These are phyloP conservation scores for Geococcyx californianus DNA, from an alignment of 2,113 vertebrate species.

Conservation along the genomic window DNA sequence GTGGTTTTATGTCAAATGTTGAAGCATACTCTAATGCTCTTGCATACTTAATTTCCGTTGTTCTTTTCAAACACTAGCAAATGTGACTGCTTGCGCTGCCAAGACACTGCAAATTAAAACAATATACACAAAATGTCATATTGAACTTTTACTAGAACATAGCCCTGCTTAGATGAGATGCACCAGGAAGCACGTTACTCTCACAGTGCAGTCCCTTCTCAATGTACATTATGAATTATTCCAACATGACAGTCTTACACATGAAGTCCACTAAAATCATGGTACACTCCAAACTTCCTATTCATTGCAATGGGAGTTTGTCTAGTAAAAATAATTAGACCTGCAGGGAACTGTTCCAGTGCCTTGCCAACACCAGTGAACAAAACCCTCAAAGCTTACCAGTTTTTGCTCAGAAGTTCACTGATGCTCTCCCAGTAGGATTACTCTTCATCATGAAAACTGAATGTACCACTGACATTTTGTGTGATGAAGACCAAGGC, in stretches of 20 bases:
- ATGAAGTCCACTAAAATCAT: not conserved
- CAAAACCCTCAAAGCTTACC: conserved; percentile 60
- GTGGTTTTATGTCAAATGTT: conserved; percentile 20
- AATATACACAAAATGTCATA: not conserved
- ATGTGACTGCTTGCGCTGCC: conserved; percentile 10
- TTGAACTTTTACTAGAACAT: not conserved
- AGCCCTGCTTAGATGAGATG: not conserved
- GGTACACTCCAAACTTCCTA: not conserved
- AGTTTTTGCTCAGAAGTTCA: conserved; percentile 55
- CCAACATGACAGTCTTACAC: not conserved
- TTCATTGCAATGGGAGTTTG: conserved; percentile 17
- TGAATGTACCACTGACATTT: conserved; percentile 4
- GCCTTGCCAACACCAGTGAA: conserved; percentile 44
- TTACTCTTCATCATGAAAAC: conserved; percentile 17
- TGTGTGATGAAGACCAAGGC: conserved; percentile 30
- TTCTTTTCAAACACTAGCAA: conserved; percentile 54
- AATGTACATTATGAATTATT: not conserved
- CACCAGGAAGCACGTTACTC: not conserved
- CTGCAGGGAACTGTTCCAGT: conserved; percentile 62
- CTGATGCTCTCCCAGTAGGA: conserved; percentile 51
- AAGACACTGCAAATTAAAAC: conserved; percentile 42
- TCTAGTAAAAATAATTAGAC: conserved; percentile 68
- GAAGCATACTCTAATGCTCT: not conserved
- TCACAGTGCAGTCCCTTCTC: not conserved
- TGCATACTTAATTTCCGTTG: conserved; percentile 48